phyloP scores from a whole-genome alignment of 2,888 invertebrate genomes.

The Patella pellucida region DNA sequence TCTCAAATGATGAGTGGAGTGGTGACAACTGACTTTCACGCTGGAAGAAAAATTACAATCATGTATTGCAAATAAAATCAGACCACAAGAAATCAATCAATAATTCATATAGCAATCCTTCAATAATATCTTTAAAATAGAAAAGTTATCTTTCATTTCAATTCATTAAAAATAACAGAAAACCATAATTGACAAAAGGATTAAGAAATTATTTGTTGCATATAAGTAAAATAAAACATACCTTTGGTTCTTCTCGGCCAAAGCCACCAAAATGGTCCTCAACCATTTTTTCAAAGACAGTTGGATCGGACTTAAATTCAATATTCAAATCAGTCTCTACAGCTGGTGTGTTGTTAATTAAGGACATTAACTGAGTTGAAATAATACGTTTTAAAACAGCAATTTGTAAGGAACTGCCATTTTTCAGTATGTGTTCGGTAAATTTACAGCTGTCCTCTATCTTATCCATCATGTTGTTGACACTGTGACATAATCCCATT shows the following conservation, averaged over 20 bases:
- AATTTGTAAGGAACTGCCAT: constrained; percentile 79
- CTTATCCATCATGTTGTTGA: constrained; percentile 86
- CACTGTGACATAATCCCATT: constrained; percentile 85
- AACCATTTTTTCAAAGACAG: constrained; percentile 82
- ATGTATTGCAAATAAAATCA: no score
- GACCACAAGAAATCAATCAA: no score
- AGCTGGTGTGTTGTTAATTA: constrained; percentile 86
- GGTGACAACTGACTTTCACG: constrained; percentile 39
- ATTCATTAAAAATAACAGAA: no score
- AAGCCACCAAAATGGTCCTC: constrained; percentile 71
- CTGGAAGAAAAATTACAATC: constrained; percentile 10
- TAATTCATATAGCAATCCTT: no score
- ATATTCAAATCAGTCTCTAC: constrained; percentile 82
- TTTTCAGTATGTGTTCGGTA: constrained; percentile 83
- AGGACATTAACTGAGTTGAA: constrained; percentile 81
- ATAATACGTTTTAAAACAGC: constrained; percentile 86
- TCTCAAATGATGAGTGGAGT: constrained; percentile 70
- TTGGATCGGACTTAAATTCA: constrained; percentile 82
- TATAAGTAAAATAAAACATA: constrained; percentile 13
- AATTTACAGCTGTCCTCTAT: constrained; percentile 90
- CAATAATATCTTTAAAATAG: no score
- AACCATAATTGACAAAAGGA: no score
- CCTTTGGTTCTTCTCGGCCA: constrained; percentile 50
- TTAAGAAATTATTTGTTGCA: no score
- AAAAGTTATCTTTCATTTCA: no score